These are phyloP conservation scores for Drosophila pandora DNA, from an alignment of 1,140 invertebrate species.

Conservation along the genomic window DNA sequence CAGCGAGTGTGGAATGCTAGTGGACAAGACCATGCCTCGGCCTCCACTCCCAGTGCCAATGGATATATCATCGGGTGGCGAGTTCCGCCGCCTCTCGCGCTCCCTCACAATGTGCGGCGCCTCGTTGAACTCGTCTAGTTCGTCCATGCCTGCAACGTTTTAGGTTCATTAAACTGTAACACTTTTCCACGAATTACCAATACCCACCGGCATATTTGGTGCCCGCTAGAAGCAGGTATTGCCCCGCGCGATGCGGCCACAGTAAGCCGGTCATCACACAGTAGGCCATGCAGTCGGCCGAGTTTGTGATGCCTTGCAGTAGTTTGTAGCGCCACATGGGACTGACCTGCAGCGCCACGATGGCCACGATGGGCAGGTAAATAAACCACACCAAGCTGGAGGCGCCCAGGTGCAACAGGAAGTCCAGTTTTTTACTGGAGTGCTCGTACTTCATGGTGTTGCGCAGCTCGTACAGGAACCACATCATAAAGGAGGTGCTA, in stretches of 20 bases:
- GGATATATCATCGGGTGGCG: constrained; percentile 69
- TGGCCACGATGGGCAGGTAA: constrained; percentile 96
- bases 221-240: constrained; percentile 93
- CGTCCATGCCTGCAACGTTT: constrained; percentile 86
- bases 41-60: constrained; percentile 44
- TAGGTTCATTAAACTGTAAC: not conserved
- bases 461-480: constrained; percentile 96
- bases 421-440: constrained; percentile 95
- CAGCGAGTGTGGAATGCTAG: constrained; percentile 70
- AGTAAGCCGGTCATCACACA: constrained; percentile 96
- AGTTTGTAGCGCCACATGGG: constrained; percentile 98
- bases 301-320: constrained; percentile 96
- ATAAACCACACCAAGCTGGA: constrained; percentile 99
- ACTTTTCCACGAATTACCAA: not conserved
- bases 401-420: constrained; percentile 97
- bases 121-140: constrained; percentile 96
- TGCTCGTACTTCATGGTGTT: constrained; percentile 97
- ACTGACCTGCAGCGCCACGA: constrained; percentile 96
- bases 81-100: constrained; percentile 74
- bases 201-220: constrained; percentile 86
- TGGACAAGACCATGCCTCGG: constrained; percentile 69
- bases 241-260: constrained; percentile 95
- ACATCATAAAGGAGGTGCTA: constrained; percentile 95
- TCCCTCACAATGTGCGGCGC: constrained; percentile 89
- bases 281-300: constrained; percentile 96